These are phyloP conservation scores for Drosophila affinis DNA, from an alignment of 2,888 invertebrate genomes.

Conservation along the genomic window DNA sequence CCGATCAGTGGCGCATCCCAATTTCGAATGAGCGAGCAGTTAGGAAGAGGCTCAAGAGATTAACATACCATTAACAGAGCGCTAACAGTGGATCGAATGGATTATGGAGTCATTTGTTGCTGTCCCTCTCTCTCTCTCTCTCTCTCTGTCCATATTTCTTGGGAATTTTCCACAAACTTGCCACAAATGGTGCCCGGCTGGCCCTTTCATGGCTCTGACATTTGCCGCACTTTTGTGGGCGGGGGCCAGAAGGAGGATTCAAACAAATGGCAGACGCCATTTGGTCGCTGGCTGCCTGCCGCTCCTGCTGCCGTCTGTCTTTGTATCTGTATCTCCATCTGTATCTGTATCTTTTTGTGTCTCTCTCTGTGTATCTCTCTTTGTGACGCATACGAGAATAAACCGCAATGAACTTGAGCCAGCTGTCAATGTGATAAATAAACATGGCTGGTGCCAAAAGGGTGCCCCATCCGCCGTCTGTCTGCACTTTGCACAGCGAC, in stretches of 20 bases:
- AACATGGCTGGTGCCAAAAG: slow-evolving; percentile 52
- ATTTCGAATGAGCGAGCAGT: not conserved
- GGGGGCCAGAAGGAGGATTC: not conserved
- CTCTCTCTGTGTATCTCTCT: slow-evolving; percentile 16
- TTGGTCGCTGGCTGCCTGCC: slow-evolving; percentile 33
- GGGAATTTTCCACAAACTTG: not conserved
- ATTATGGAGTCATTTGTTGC: too few species aligned
- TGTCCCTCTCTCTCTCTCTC: not conserved
- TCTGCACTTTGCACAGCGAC: not conserved
- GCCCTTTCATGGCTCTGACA: not conserved
- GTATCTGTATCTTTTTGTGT: not conserved
- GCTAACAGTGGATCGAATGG: too few species aligned
- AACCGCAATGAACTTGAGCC: slow-evolving; percentile 69
- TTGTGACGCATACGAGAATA: slow-evolving; percentile 27
- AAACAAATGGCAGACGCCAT: slow-evolving; percentile 56
- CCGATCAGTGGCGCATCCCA: not conserved
- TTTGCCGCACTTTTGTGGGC: slow-evolving; percentile 11
- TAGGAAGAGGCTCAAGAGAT: too few species aligned
- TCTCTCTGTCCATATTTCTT: not conserved
- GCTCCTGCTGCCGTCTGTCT: not conserved
- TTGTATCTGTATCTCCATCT: not conserved
- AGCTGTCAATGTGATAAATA: slow-evolving; percentile 75
- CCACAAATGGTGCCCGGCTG: not conserved
- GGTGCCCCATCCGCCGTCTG: slow-evolving; percentile 1
- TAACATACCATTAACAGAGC: too few species aligned